Percentiles rank a stretch among this genome's conserved stretches.
Evolutionary conservation across 2,888 invertebrate genomes (phyloP).

Genomic region (Caenorhabditis auriculariae): DNA sequence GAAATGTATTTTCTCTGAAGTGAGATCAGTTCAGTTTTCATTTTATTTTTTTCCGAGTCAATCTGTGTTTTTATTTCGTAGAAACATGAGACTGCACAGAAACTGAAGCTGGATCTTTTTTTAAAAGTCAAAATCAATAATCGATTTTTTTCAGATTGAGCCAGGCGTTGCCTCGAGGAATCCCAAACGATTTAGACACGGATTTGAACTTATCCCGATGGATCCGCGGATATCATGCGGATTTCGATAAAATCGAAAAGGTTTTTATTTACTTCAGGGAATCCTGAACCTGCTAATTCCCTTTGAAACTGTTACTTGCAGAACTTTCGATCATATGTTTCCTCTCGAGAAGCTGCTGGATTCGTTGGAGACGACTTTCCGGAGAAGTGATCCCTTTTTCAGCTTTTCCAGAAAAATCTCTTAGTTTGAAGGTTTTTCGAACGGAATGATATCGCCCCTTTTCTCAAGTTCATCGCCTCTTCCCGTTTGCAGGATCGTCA

Average conservation of each 20-base stretch:
- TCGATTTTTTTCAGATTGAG: slow-evolving; percentile 12
- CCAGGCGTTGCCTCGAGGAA: slow-evolving; percentile 25
- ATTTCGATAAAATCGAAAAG: slow-evolving; percentile 25
- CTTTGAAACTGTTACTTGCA: slow-evolving; percentile 2
- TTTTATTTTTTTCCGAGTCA: too few species aligned
- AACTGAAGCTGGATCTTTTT: too few species aligned
- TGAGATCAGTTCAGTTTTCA: too few species aligned
- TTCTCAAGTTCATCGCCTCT: slow-evolving; percentile 37
- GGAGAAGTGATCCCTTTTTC: slow-evolving; percentile 12
- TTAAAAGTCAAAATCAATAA: background rate
- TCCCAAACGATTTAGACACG: slow-evolving; percentile 47
- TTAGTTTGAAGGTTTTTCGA: slow-evolving; percentile 27
- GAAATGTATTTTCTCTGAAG: too few species aligned
- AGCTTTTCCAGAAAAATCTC: background rate
- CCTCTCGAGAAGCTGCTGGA: slow-evolving; percentile 41
- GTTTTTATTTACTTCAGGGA: background rate
- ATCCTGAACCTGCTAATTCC: background rate
- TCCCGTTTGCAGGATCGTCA: slow-evolving; percentile 37
- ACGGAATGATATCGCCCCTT: slow-evolving; percentile 26
- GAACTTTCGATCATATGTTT: slow-evolving; percentile 38
- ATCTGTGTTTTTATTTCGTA: too few species aligned
- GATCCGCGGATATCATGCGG: slow-evolving; percentile 42
- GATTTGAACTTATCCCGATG: slow-evolving; percentile 46
- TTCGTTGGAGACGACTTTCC: slow-evolving; percentile 38
- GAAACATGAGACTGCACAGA: too few species aligned